Conservation (phyloP, 2,113 vertebrate species). For the Dasyornis broadbenti region DNA sequence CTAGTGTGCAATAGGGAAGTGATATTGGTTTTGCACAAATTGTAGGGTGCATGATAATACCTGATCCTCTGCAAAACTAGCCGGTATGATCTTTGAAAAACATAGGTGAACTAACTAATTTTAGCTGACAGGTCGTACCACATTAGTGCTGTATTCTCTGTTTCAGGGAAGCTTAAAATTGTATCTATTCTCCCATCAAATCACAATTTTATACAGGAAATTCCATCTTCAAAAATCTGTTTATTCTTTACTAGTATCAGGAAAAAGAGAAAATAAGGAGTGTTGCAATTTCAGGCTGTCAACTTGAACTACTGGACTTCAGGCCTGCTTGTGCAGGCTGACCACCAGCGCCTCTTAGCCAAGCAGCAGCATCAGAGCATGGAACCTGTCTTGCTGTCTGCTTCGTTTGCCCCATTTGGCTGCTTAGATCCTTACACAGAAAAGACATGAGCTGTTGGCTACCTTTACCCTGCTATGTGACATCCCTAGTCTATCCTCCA, state of each 20-base stretch:
- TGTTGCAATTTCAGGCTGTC: background rate
- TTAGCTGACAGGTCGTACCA: background rate
- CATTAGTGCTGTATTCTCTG: background rate
- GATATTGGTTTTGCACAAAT: background rate
- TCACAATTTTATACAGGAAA: background rate
- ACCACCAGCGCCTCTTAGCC: background rate
- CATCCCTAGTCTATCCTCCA: background rate
- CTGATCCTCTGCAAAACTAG: background rate
- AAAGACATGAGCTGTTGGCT: background rate
- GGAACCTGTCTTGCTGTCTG: background rate
- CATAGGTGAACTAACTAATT: background rate
- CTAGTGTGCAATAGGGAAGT: background rate
- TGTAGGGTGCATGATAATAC: background rate
- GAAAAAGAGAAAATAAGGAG: background rate
- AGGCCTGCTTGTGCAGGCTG: background rate
- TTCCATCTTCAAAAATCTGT: background rate
- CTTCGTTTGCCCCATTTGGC: background rate
- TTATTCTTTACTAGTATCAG: background rate
- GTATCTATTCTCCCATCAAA: background rate
- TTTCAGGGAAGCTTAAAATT: background rate
- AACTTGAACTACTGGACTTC: background rate
- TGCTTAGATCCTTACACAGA: background rate
- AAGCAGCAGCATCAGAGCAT: background rate
- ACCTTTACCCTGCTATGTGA: background rate
- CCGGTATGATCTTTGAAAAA: background rate